These are phyloP conservation scores for Desoria tigrina DNA, from an alignment of 2,888 invertebrate genomes.

Conservation along the genomic window DNA sequence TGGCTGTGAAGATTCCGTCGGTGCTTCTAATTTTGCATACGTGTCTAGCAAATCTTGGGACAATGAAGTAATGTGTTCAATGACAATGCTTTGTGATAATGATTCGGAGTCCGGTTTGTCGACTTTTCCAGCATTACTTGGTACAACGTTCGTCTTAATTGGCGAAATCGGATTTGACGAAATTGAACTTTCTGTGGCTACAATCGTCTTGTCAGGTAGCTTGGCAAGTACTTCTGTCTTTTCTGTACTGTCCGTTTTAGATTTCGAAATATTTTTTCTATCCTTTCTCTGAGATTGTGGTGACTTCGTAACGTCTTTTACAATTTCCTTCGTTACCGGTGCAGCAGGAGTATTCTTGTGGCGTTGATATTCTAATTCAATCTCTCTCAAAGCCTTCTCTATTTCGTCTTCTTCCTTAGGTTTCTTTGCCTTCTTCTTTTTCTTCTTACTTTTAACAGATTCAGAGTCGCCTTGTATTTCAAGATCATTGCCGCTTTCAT, in stretches of 20 bases:
- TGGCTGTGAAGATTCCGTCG: slow-evolving; percentile 5
- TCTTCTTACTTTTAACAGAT: slow-evolving; percentile 25
- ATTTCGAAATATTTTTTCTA: background rate
- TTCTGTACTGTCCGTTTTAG: background rate
- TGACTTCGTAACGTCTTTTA: background rate
- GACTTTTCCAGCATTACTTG: slow-evolving; percentile 8
- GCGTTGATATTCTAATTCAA: slow-evolving; percentile 26
- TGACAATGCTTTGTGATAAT: slow-evolving; percentile 18
- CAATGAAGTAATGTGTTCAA: slow-evolving; percentile 36
- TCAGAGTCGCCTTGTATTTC: slow-evolving; percentile 20
- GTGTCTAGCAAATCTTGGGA: slow-evolving; percentile 35
- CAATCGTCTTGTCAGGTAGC: background rate
- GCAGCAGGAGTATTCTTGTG: background rate
- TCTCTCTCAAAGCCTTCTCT: slow-evolving; percentile 46
- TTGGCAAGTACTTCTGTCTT: background rate
- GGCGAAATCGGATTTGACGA: background rate
- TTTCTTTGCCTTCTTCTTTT: slow-evolving; percentile 41
- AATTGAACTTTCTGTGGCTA: slow-evolving; percentile 8
- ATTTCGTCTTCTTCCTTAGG: slow-evolving; percentile 44
- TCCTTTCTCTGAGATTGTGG: background rate
- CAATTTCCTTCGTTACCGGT: background rate
- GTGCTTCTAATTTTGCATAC: slow-evolving; percentile 37
- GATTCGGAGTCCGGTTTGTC: background rate
- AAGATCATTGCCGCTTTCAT: background rate
- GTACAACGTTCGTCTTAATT: slow-evolving; percentile 7